Base-by-base conservation (phyloP, 30 jellyfish, hydroid and myxozoan genomes). In the Nemopilema nomurai region DNA sequence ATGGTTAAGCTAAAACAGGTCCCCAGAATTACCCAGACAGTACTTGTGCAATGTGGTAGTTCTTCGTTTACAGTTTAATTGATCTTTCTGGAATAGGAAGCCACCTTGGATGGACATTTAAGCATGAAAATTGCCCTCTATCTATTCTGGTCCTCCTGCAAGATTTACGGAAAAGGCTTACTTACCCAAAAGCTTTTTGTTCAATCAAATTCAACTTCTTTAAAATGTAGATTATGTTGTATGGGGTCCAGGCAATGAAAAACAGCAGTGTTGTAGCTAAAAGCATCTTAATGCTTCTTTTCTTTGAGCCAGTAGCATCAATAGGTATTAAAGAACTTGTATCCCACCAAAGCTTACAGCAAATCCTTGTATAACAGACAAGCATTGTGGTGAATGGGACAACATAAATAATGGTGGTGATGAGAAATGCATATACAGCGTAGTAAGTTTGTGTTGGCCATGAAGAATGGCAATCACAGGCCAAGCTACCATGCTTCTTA, bases 201-300 rank as follows among this genome's bases (percentile, higher is more conserved):
- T 31, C 27, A 26, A 87, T 74, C 26, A 51, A 21, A 20, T 87
- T 66, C 6, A 87, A 49, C 64, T 87, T 87, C 81, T 87, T 87
- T 53, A 87, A 25, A 18, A 87, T 49, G 33, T 76, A 87, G 50
- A 87, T 75, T 18, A 78, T 30, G 76, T 87, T 71, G 65, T 77
- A 87, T 51, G 96, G 96, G 26, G 90, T 78, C 96, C 96, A 87
- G 20, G 86, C 75, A 31, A 78, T 16, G 41, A 87, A 77, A 86
- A 87, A 87, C 33, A 87, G 18, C 22, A 51, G 26, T 20, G 96
- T 87, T 0, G 96, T 73, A 8, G 74, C 74, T 18, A 87, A 32
- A 80, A 87, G 49, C 96, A 87, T 87, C 22, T 51, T 49, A 20
- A 78, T 57, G 29, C 86, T 73, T 78, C 70, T 77, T 52, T 79